These are phyloP conservation scores for Carassius gibelio DNA, from an alignment of 2,113 vertebrate genomes.

Conservation along the genomic window DNA sequence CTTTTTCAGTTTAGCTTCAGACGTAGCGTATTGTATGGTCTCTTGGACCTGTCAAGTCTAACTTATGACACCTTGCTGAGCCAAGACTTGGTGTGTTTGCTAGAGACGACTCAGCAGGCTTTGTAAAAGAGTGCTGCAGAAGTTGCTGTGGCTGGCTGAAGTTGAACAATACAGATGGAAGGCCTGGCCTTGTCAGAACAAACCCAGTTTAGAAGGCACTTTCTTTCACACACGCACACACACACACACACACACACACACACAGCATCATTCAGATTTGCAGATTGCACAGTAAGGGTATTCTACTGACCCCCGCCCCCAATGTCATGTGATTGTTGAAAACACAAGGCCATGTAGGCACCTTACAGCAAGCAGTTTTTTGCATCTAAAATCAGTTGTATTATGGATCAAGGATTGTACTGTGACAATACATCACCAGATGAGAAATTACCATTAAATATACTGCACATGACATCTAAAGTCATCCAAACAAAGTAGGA, in stretches of 20 bases:
- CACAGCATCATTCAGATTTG: slow-evolving; percentile 45
- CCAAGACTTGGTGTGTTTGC: slow-evolving; percentile 8
- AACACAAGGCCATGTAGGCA: neutral
- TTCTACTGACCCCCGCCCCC: slow-evolving; percentile 23
- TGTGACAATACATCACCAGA: neutral
- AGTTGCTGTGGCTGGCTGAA: slow-evolving; percentile 31
- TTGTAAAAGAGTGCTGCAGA: slow-evolving; percentile 8
- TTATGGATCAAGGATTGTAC: neutral
- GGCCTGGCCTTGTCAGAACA: slow-evolving; percentile 20
- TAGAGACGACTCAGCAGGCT: slow-evolving; percentile 16
- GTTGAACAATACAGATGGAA: slow-evolving; percentile 22
- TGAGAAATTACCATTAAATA: neutral
- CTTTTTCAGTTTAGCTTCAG: slow-evolving; percentile 4
- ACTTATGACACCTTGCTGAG: slow-evolving; percentile 3
- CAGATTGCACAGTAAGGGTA: slow-evolving; percentile 53
- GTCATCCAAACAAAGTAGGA: neutral
- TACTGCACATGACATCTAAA: neutral
- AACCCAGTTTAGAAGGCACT: neutral
- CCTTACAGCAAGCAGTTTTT: neutral
- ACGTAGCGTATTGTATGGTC: neutral
- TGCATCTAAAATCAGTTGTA: neutral
- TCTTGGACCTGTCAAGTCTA: slow-evolving; percentile 11
- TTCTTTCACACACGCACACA: slow-evolving; percentile 45
- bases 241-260: slow-evolving; percentile 51
- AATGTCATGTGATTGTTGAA: neutral